Percentiles rank a stretch among this genome's conserved stretches.
Evolutionary conservation across 2,113 vertebrate species (phyloP).

Genomic region (Anguilla rostrata): DNA sequence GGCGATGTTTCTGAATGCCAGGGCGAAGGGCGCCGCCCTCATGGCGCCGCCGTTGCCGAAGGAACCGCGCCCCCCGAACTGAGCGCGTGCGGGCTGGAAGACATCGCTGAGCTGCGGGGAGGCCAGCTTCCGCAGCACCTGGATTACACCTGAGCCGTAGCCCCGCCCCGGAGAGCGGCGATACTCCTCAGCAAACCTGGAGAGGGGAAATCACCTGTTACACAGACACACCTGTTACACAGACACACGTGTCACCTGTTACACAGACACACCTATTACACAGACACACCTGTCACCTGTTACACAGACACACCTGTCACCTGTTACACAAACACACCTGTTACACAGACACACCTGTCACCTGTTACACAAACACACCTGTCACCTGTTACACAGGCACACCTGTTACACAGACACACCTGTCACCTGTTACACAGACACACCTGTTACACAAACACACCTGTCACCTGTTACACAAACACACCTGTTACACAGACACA

Average conservation of each 20-base stretch:
- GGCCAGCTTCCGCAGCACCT: slow-evolving; percentile 89
- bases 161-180: slow-evolving; percentile 82
- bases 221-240: too few species aligned
- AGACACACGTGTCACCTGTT: not conserved
- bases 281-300: slow-evolving; percentile 57
- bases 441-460: not conserved
- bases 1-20: slow-evolving; percentile 72
- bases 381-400: too few species aligned
- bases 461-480: not conserved
- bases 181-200: slow-evolving; percentile 93
- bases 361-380: too few species aligned
- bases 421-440: too few species aligned
- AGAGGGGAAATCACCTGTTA: not conserved
- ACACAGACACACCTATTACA: not conserved
- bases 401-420: too few species aligned
- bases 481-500: not conserved
- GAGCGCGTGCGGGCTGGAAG: slow-evolving; percentile 87
- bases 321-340: not conserved
- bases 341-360: slow-evolving; percentile 67
- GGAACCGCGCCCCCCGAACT: slow-evolving; percentile 92
- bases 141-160: slow-evolving; percentile 88
- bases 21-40: slow-evolving; percentile 85
- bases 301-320: not conserved
- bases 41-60: slow-evolving; percentile 96
- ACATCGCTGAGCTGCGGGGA: slow-evolving; percentile 84